A percentile compares a stretch with the other conserved stretches of the same genome.
Evolutionary conservation across 2,888 invertebrate genomes (phyloP).

Genomic region (Limnephilus auricula): DNA sequence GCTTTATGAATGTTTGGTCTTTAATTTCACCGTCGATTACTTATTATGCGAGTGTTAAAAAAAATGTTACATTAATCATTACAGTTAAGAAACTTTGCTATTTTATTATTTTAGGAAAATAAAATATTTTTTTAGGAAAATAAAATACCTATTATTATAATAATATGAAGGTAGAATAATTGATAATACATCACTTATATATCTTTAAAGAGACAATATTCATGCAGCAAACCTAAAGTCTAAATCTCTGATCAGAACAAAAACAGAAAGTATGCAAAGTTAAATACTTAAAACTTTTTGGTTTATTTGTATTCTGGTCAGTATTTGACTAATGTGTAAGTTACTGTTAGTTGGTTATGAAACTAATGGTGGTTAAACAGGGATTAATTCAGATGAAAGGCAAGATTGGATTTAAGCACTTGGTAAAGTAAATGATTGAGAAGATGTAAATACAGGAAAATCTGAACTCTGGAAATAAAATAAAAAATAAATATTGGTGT

Average conservation of each 20-base stretch:
- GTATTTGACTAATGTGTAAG: neutral
- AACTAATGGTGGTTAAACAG: conserved; percentile 42
- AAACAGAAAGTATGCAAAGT: neutral
- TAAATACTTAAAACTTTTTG: neutral
- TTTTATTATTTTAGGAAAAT: neutral
- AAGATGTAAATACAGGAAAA: neutral
- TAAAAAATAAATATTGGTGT: neutral
- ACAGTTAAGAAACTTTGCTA: neutral
- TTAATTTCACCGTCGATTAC: neutral
- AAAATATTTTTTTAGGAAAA: no score
- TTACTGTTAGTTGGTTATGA: conserved; percentile 11
- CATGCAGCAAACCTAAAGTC: neutral
- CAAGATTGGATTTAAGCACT: neutral
- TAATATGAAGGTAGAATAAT: neutral
- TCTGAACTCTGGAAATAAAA: neutral
- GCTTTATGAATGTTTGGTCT: neutral
- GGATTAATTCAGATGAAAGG: conserved; percentile 6
- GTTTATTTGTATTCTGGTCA: neutral
- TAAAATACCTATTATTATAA: no score
- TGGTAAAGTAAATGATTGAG: neutral
- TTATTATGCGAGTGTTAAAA: neutral
- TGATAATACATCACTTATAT: neutral
- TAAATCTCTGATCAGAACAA: neutral
- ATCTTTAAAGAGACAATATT: neutral
- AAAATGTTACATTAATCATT: neutral